Percentiles rank a stretch among this genome's conserved stretches.
These are phyloP conservation scores for Xenops minutus DNA, from an alignment of 2,797 vertebrate species.

Conservation along the genomic window DNA sequence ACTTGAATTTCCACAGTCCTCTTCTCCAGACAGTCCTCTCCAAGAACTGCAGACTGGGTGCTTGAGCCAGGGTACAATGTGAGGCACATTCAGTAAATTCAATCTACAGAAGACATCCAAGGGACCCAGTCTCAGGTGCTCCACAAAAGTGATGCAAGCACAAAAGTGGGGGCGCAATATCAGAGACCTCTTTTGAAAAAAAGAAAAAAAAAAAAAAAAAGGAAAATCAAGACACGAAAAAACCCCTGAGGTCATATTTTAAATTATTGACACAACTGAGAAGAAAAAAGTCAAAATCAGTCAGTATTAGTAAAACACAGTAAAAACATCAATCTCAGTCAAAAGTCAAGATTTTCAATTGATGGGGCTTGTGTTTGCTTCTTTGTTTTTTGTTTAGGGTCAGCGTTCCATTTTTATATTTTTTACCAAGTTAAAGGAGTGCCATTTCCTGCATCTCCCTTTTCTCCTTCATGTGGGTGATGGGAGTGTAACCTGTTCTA, in stretches of 20 bases:
- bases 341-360: background rate
- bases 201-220: background rate
- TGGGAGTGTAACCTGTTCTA: background rate
- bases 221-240: fast-evolving
- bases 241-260: fast-evolving
- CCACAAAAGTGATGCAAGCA: background rate
- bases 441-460: fast-evolving
- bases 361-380: fast-evolving
- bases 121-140: background rate
- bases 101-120: background rate
- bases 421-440: background rate
- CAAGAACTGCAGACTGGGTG: background rate
- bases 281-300: background rate
- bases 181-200: background rate
- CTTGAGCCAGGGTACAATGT: background rate
- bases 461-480: fast-evolving
- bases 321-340: background rate
- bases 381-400: background rate
- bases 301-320: background rate
- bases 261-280: background rate
- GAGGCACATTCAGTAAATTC: background rate
- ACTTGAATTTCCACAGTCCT: background rate
- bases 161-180: background rate
- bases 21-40: background rate
- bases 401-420: background rate